phyloP scores from a whole-genome alignment of 2,797 vertebrate genomes.

The Trachurus trachurus region DNA sequence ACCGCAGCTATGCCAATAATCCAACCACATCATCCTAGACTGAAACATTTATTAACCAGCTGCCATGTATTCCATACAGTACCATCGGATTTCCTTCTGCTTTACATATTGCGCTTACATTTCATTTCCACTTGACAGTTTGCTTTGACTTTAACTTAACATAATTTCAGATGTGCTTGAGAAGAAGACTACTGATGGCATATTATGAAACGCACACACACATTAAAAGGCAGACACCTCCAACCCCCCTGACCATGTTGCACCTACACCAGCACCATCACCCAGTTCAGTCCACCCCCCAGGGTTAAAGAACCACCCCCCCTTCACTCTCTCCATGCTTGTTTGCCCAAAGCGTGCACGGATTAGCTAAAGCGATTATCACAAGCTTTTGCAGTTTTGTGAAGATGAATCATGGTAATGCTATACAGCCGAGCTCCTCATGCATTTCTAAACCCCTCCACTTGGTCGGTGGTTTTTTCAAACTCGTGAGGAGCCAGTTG shows the following conservation, averaged over 20 bases:
- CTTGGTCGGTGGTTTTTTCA: constrained; percentile 75
- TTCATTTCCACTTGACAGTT: constrained; percentile 19
- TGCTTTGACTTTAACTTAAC: constrained; percentile 30
- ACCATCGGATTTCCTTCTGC: neutral
- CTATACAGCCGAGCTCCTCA: constrained; percentile 74
- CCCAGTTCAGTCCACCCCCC: constrained; percentile 50
- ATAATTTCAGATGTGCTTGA: constrained; percentile 34
- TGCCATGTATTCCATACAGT: neutral
- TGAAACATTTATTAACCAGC: neutral
- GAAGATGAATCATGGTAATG: constrained; percentile 85
- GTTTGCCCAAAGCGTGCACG: constrained; percentile 78
- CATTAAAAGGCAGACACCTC: constrained; percentile 4
- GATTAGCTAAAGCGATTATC: constrained; percentile 89
- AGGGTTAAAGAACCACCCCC: constrained; percentile 72
- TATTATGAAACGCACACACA: constrained; percentile 27
- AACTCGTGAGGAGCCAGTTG: constrained; percentile 75
- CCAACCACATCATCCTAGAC: constrained; percentile 1
- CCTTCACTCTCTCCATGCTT: constrained; percentile 73
- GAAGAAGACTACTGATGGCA: constrained; percentile 18
- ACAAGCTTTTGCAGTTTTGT: constrained; percentile 86
- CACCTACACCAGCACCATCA: constrained; percentile 50
- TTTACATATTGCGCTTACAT: neutral
- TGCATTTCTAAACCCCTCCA: constrained; percentile 77
- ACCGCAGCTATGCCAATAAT: neutral
- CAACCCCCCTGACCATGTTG: constrained; percentile 55